Base-by-base conservation (phyloP, 1,140 invertebrate species). In the Lucilia cuprina region DNA sequence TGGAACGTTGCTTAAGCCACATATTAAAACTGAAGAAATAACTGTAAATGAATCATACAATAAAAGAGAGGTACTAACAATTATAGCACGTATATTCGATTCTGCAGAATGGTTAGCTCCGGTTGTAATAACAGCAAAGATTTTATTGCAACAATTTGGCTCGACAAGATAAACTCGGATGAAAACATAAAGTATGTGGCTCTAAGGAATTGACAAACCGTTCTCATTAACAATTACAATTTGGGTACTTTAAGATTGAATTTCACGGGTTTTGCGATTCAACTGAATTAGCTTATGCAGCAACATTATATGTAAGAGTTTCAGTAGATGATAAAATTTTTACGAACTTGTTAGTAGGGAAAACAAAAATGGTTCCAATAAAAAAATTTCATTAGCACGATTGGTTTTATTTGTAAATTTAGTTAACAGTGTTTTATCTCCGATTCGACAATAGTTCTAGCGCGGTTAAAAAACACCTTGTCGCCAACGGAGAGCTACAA, bases 141-240 rank as follows among this genome's bases (percentile, higher is more conserved):
- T 92, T 0, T 84, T 93, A 0, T 88, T 93, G 14, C 92, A 93
- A 87, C 85, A 70, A 70, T 93, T 5, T 92, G 92, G 92, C 50
- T 87, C n/a, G 8, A 82, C n/a, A 83, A 87, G n/a, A 13, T 88
- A 12, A 85, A 85, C 5, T 92, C 91, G 92, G 92, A 93, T 77
- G 74, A 77, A 74, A 5, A 3, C 2, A 19, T 74, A 21, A 74
- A 74, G 12, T 17, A 9, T 21, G 8, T 21, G 10, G 65, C 65
- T 19, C 65, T 74, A 7, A 9, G 21, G 12, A 74, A 74, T 3
- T 74, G 65, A n/a, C 21, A 5, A 21, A 4, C n/a, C 2, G 10
- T 74, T 74, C 2, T 74, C 1, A 5, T 5, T 7, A n/a, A 25
- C 2, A 21, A 21, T 74, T 21, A 74, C n/a, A n/a, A 74, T 10